Percentiles rank a stretch among this genome's conserved stretches.
phyloP scores from a whole-genome alignment of 2,888 invertebrate genomes.

The Andrena haemorrhoa region DNA sequence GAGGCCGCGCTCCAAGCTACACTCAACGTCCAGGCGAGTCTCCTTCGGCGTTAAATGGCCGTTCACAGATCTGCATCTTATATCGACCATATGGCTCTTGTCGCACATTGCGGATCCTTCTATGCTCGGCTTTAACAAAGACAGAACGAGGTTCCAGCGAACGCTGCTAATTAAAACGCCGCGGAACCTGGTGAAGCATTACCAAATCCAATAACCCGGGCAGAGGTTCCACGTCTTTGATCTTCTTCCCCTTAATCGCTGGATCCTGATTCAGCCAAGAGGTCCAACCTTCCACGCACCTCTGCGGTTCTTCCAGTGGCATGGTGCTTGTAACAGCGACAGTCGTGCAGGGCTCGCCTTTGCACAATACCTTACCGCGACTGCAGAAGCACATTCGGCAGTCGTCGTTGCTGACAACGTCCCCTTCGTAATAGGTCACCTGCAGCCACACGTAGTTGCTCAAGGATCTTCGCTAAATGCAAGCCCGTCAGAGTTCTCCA shows the following conservation, averaged over 20 bases:
- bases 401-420: slow-evolving; percentile 90
- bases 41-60: slow-evolving; percentile 88
- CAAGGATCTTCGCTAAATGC: neutral
- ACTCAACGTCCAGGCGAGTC: slow-evolving; percentile 91
- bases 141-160: too few relatives aligned
- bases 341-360: slow-evolving; percentile 89
- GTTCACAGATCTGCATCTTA: slow-evolving; percentile 91
- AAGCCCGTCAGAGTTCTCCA: neutral
- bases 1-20: slow-evolving; percentile 91
- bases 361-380: slow-evolving; percentile 89
- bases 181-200: slow-evolving; percentile 61
- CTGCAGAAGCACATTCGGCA: slow-evolving; percentile 94
- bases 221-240: slow-evolving; percentile 87
- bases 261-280: slow-evolving; percentile 90
- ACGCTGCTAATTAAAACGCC: neutral
- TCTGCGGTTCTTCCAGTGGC: slow-evolving; percentile 81
- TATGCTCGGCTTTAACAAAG: slow-evolving; percentile 81
- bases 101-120: slow-evolving; percentile 87
- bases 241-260: slow-evolving; percentile 83
- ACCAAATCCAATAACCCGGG: slow-evolving; percentile 87
- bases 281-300: slow-evolving; percentile 92
- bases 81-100: slow-evolving; percentile 88
- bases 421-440: slow-evolving; percentile 89
- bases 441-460: neutral
- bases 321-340: slow-evolving; percentile 74